Conservation (phyloP, 2,113 vertebrate species). For the Narcine bancroftii region DNA sequence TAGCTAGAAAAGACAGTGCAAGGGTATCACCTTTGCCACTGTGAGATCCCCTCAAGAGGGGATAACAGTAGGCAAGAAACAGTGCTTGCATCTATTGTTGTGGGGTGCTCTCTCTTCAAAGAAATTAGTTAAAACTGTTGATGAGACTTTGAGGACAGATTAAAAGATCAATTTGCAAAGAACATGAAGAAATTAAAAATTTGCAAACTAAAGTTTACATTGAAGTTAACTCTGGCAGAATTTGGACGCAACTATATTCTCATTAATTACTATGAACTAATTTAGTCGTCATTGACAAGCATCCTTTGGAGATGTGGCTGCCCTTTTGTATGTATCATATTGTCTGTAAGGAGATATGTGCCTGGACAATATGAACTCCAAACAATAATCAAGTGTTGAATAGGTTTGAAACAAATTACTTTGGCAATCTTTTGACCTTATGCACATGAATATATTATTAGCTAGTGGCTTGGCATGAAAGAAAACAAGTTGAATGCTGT, state of each 20-base stretch:
- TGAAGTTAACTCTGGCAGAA: too few species aligned
- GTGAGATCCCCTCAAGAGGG: too few species aligned
- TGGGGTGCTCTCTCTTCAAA: too few species aligned
- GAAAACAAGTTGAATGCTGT: conserved; percentile 57
- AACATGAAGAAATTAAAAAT: neutral
- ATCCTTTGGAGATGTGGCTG: neutral
- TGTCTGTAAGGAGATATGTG: conserved; percentile 28
- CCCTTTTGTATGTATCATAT: neutral
- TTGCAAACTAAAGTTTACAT: neutral
- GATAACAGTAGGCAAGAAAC: too few species aligned
- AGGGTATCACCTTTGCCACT: too few species aligned
- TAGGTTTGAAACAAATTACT: conserved; percentile 27
- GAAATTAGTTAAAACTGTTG: neutral
- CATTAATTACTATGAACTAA: neutral
- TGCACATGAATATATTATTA: conserved; percentile 42
- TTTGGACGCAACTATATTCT: neutral
- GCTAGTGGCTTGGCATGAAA: conserved; percentile 46
- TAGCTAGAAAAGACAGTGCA: too few species aligned
- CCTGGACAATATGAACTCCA: conserved; percentile 25
- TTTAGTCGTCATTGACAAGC: neutral
- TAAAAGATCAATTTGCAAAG: neutral
- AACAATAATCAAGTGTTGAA: conserved; percentile 31
- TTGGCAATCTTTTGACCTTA: conserved; percentile 43
- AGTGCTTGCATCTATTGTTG: too few species aligned
- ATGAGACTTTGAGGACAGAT: neutral